phyloP scores from a whole-genome alignment of 2,113 vertebrate genomes.

The Conger conger region DNA sequence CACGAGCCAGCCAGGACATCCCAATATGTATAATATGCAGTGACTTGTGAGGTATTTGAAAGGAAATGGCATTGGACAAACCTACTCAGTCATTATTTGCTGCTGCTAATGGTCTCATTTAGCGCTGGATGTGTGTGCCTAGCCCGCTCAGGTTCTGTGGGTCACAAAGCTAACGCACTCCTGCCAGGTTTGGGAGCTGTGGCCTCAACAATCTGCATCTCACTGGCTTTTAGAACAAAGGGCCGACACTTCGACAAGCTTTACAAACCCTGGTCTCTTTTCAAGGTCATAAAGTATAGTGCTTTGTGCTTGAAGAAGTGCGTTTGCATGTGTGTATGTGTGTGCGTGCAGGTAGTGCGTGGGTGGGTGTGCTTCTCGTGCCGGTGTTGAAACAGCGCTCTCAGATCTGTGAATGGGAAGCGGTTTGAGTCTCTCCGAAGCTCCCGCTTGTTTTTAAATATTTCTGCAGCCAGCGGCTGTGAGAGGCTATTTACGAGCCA shows the following conservation, averaged over 20 bases:
- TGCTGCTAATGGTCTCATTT: conserved; percentile 54
- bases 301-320: background rate
- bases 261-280: background rate
- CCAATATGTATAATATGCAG: conserved; percentile 13
- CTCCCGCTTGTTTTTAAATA: background rate
- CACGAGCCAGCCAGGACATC: conserved; percentile 9
- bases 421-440: background rate
- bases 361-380: background rate
- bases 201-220: conserved; percentile 14
- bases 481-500: background rate
- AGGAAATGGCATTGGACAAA: conserved; percentile 50
- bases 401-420: background rate
- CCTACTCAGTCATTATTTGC: conserved; percentile 51
- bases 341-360: background rate
- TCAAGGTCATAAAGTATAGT: background rate
- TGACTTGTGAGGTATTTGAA: conserved; percentile 45
- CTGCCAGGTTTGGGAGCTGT: conserved; percentile 24
- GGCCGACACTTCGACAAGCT: background rate
- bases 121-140: conserved; percentile 35
- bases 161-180: conserved; percentile 34
- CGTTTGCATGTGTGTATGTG: background rate
- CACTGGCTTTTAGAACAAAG: background rate
- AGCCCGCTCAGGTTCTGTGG: conserved; percentile 33
- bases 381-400: background rate
- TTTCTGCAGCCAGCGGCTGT: background rate